A percentile compares a stretch with the other conserved stretches of the same genome.
These are phyloP conservation scores for Arothron firmamentum DNA, from an alignment of 2,113 vertebrate species.

Conservation along the genomic window DNA sequence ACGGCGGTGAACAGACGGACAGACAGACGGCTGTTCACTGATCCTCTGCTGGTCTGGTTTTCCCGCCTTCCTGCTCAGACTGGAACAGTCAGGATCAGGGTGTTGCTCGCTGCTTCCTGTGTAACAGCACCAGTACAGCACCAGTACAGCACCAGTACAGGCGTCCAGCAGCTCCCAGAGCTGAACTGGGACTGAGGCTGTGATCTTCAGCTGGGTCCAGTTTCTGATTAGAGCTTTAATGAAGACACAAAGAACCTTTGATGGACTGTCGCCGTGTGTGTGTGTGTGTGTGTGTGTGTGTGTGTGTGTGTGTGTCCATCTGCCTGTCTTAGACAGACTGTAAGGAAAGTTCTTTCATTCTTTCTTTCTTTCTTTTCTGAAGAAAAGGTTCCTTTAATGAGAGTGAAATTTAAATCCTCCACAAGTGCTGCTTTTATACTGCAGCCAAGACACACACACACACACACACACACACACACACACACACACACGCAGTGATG, in stretches of 20 bases:
- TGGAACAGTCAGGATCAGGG: too few species aligned
- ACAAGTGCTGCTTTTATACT: constrained; percentile 56
- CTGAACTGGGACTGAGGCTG: constrained; percentile 7
- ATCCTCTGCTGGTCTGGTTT: too few species aligned
- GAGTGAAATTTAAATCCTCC: constrained; percentile 69
- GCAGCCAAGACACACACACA: constrained; percentile 50
- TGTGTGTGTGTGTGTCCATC: constrained; percentile 41
- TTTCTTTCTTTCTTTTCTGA: constrained; percentile 11
- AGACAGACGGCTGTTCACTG: too few species aligned
- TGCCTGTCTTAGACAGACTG: constrained; percentile 33
- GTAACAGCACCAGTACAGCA: too few species aligned
- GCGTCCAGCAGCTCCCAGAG: neutral
- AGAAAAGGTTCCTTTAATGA: constrained; percentile 63
- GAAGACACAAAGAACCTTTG: constrained; percentile 60
- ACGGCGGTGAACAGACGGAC: too few species aligned
- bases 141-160: too few species aligned
- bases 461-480: constrained; percentile 20
- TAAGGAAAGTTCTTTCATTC: constrained; percentile 36
- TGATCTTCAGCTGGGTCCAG: constrained; percentile 42
- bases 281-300: constrained; percentile 31
- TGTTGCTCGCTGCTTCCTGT: too few species aligned
- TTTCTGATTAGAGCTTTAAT: constrained; percentile 53
- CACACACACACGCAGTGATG: constrained; percentile 38
- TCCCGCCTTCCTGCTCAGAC: too few species aligned
- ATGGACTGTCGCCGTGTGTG: constrained; percentile 29